These are phyloP conservation scores for Neoniphon sammara DNA, from an alignment of 2,797 vertebrate species.

Conservation along the genomic window DNA sequence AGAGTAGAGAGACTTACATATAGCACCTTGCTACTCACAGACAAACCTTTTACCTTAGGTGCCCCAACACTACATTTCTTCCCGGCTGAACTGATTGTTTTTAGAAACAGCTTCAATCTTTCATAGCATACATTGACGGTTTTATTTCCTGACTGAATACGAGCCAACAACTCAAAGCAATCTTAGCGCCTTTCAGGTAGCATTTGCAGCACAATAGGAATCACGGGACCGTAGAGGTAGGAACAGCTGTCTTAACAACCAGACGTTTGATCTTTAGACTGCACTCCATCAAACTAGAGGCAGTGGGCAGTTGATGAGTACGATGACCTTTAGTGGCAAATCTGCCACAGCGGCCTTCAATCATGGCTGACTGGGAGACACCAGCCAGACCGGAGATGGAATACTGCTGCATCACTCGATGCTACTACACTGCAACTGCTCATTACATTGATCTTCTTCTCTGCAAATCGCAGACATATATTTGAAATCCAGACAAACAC, in stretches of 20 bases:
- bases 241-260: constrained; percentile 53
- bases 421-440: constrained; percentile 30
- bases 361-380: constrained; percentile 64
- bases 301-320: constrained; percentile 74
- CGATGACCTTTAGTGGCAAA: constrained; percentile 71
- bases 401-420: constrained; percentile 55
- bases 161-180: constrained; percentile 22
- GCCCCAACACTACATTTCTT: constrained; percentile 10
- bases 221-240: constrained; percentile 2
- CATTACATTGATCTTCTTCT: constrained; percentile 55
- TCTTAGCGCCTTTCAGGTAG: constrained; percentile 29
- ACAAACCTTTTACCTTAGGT: constrained; percentile 17
- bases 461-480: constrained; percentile 43
- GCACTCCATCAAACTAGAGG: constrained; percentile 66
- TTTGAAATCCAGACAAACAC: constrained; percentile 34
- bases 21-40: constrained; percentile 16
- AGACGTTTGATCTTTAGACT: constrained; percentile 73
- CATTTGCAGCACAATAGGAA: constrained; percentile 37
- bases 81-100: constrained; percentile 25
- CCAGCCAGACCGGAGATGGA: constrained; percentile 49
- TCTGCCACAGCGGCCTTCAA: constrained; percentile 69
- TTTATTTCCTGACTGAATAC: constrained; percentile 28
- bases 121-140: constrained; percentile 26
- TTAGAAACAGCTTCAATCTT: constrained; percentile 21
- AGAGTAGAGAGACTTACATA: constrained; percentile 14